A percentile compares a stretch with the other conserved stretches of the same genome.
Conservation (phyloP, 2,888 invertebrate genomes). For the Myathropa florea region DNA sequence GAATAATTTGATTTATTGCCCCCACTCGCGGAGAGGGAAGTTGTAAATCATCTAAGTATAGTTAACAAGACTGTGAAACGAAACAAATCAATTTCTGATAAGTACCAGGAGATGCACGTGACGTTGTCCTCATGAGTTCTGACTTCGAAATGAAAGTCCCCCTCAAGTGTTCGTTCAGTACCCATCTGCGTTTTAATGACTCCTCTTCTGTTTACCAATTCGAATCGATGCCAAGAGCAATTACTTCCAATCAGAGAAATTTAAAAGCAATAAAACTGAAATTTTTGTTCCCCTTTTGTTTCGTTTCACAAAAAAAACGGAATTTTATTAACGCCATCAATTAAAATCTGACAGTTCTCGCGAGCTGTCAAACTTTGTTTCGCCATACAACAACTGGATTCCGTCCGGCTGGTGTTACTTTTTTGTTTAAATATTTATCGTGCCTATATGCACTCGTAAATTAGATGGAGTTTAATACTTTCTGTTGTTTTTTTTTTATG, state of each 20-base stretch:
- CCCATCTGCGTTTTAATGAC: slow-evolving; percentile 3
- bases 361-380: slow-evolving; percentile 5
- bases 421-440: slow-evolving; percentile 29
- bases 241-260: slow-evolving; percentile 56
- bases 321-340: slow-evolving; percentile 41
- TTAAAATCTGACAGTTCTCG: slow-evolving; percentile 25
- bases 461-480: background rate
- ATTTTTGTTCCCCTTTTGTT: background rate
- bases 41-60: slow-evolving; percentile 52
- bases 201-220: slow-evolving; percentile 14
- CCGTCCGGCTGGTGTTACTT: background rate
- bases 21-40: slow-evolving; percentile 30
- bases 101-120: slow-evolving; percentile 4
- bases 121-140: slow-evolving; percentile 36
- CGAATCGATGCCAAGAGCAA: slow-evolving; percentile 32
- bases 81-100: background rate
- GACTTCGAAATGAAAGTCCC: slow-evolving; percentile 37
- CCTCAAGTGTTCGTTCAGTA: slow-evolving; percentile 3
- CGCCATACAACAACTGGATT: background rate
- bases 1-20: slow-evolving; percentile 54
- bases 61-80: background rate
- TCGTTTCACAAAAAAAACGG: background rate
- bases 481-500: slow-evolving; percentile 6
- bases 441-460: slow-evolving; percentile 15
- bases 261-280: slow-evolving; percentile 50